Evolutionary conservation across 2,888 invertebrate species (phyloP), one percentile per base, ranked within the genome.

Genomic region (Bedellia somnulentella): DNA sequence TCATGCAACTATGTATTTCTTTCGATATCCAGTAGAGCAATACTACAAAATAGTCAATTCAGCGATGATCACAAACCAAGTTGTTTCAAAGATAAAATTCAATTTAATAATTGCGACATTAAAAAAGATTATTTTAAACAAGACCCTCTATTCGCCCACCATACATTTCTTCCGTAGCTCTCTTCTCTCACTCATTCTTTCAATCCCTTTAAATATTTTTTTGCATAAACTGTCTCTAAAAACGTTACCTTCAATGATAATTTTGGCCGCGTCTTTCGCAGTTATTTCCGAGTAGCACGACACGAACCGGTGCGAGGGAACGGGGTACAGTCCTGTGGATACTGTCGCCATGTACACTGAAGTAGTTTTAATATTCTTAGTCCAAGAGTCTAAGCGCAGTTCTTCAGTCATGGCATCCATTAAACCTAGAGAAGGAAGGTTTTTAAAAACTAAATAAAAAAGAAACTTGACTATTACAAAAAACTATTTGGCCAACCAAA

Each of bases 391-490:
- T 5, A 73, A 46, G 0, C 75, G 47, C 2, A 75, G 46, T 40
- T 75, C 73, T 34, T 73, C 73, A 2, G 62, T 47, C 43, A 75
- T 44, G 0, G 73, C 60, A 11, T 75, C 73, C 73, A 75, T 73
- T 24, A 75, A 40, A 31, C 73, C 73, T 73, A 38, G 2, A 31
- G n/a, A 31, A 15, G 1, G 9, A 17, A 5, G n/a, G n/a, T n/a
- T n/a, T n/a, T n/a, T n/a, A n/a, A n/a, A n/a, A n/a, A n/a, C n/a
- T n/a, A n/a, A n/a, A n/a, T n/a, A n/a, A n/a, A n/a, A n/a, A n/a
- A n/a, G n/a, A n/a, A n/a, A n/a, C n/a, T n/a, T n/a, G n/a, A n/a
- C n/a, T n/a, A n/a, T n/a, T n/a, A n/a, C n/a, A n/a, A n/a, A n/a
- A n/a, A n/a, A n/a, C n/a, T n/a, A n/a, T n/a, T n/a, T n/a, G n/a